Percentiles rank a stretch among this genome's conserved stretches.
Conservation (phyloP, 2,797 vertebrate species). For the Oreortyx pictus region DNA sequence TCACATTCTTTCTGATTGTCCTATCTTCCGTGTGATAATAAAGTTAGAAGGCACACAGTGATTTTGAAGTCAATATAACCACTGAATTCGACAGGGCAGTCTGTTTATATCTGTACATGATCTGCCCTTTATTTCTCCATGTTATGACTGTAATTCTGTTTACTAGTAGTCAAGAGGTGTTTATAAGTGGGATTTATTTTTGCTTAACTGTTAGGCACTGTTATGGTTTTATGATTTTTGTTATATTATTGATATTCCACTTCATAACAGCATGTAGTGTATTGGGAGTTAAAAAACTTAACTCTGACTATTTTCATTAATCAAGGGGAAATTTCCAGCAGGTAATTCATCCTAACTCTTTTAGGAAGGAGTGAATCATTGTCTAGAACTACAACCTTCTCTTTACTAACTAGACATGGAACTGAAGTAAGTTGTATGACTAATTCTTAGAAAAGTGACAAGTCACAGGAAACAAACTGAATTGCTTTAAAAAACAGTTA, state of each 20-base stretch:
- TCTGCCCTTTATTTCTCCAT: background rate
- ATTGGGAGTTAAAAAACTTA: background rate
- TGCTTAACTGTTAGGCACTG: background rate
- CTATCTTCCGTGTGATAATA: background rate
- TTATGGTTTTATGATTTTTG: too few species aligned
- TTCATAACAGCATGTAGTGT: too few species aligned
- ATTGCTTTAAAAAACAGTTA: background rate
- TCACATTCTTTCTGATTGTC: background rate
- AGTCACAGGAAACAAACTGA: background rate
- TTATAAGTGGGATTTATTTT: background rate
- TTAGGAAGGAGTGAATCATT: background rate
- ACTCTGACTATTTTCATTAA: background rate
- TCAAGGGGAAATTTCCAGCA: background rate
- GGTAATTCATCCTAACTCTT: background rate
- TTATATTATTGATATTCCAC: too few species aligned
- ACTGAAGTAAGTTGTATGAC: background rate
- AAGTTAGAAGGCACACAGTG: background rate
- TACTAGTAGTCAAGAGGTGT: background rate
- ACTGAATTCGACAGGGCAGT: background rate
- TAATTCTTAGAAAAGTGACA: background rate
- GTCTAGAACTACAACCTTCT: background rate
- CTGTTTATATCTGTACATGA: background rate
- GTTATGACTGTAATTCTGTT: background rate
- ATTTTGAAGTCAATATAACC: background rate
- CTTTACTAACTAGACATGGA: background rate